Percentiles rank a stretch among this genome's conserved stretches.
phyloP scores from a whole-genome alignment of 1,140 invertebrate genomes.

The Limonius californicus region DNA sequence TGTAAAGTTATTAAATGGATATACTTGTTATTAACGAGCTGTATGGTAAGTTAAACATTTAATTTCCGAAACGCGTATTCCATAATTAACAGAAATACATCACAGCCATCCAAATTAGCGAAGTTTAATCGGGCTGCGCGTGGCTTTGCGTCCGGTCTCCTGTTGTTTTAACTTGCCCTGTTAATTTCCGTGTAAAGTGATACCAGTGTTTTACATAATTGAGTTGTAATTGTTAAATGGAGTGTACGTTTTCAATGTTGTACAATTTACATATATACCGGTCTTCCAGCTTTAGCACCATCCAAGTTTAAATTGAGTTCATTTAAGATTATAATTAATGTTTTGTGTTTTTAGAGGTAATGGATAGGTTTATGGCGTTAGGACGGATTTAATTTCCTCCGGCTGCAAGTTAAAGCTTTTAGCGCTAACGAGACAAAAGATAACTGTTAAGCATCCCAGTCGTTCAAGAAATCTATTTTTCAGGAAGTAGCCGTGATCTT shows the following conservation, averaged over 20 bases:
- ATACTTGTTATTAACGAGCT: neutral
- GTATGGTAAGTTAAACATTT: slow-evolving; percentile 13
- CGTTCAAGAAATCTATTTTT: no score
- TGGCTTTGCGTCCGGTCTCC: slow-evolving; percentile 26
- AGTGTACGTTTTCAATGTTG: slow-evolving; percentile 40
- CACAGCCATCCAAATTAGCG: slow-evolving; percentile 39
- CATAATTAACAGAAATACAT: slow-evolving; percentile 42
- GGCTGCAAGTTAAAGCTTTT: neutral
- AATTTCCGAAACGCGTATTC: slow-evolving; percentile 38
- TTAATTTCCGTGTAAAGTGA: slow-evolving; percentile 44
- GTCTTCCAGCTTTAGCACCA: slow-evolving; percentile 17
- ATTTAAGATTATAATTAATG: slow-evolving; percentile 26
- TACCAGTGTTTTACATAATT: slow-evolving; percentile 43
- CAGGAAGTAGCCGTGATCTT: no score
- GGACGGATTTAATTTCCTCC: slow-evolving; percentile 14
- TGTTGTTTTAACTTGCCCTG: slow-evolving; percentile 43
- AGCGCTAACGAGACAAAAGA: neutral
- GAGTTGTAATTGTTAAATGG: slow-evolving; percentile 47
- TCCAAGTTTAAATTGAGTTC: slow-evolving; percentile 24
- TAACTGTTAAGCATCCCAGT: no score
- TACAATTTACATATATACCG: slow-evolving; percentile 43
- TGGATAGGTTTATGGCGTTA: neutral
- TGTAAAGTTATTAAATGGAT: no score
- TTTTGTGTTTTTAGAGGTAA: slow-evolving; percentile 19
- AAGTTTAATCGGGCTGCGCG: slow-evolving; percentile 29